phyloP scores from a whole-genome alignment of 2,113 vertebrate species.

The Capra hircus region DNA sequence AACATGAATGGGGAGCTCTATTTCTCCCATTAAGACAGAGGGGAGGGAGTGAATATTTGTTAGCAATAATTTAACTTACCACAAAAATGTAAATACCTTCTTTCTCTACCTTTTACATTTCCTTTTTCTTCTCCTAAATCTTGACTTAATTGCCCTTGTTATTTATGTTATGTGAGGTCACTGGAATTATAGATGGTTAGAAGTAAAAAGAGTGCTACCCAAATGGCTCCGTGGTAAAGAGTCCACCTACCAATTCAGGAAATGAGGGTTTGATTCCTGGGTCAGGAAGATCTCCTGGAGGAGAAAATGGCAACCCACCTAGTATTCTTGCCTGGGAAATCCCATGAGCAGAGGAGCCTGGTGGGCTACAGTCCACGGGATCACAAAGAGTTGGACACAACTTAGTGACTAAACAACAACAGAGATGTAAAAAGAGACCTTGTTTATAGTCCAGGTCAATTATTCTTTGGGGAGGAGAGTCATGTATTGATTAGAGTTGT shows the following conservation, averaged over 20 bases:
- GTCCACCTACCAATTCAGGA: neutral
- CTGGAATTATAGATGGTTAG: neutral
- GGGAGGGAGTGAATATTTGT: neutral
- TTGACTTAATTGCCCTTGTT: accelerated
- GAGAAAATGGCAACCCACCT: neutral
- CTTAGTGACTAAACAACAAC: neutral
- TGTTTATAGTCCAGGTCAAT: no score
- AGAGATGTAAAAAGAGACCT: neutral
- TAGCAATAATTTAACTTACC: no score
- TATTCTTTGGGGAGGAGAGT: neutral
- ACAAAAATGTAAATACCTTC: neutral
- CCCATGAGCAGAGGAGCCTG: neutral
- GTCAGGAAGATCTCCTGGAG: neutral
- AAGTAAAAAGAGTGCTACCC: neutral
- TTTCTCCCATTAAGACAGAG: neutral
- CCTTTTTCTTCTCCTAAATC: neutral
- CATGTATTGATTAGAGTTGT: neutral
- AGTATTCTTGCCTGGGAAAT: neutral
- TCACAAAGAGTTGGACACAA: neutral
- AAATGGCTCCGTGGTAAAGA: neutral
- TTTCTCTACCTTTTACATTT: neutral
- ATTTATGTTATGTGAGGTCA: neutral
- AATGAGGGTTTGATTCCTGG: neutral
- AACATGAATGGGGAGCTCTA: accelerated
- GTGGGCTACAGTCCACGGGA: neutral